phyloP scores from a whole-genome alignment of 2,113 vertebrate species.

The Lamprologus speciosus region DNA sequence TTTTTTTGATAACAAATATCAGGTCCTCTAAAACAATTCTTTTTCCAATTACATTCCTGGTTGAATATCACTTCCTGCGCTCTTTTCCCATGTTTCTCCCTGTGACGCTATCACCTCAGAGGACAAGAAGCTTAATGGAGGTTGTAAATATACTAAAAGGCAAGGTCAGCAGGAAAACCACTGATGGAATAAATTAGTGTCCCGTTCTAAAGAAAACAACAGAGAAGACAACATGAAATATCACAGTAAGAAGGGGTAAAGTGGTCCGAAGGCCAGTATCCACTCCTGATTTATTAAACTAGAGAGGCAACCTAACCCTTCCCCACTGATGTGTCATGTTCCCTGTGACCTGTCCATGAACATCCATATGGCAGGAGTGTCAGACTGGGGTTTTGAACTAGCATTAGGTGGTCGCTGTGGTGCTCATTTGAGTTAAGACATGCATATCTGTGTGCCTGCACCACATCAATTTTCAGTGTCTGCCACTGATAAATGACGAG shows the following conservation, averaged over 20 bases:
- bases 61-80: not conserved
- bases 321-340: slow-evolving; percentile 60
- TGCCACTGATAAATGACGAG: slow-evolving; percentile 44
- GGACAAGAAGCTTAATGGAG: slow-evolving; percentile 35
- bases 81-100: not conserved
- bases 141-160: slow-evolving; percentile 53
- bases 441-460: not conserved
- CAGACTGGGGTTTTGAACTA: slow-evolving; percentile 39
- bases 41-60: not conserved
- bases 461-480: slow-evolving; percentile 19
- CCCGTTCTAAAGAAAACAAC: slow-evolving; percentile 27
- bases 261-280: not conserved
- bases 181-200: slow-evolving; percentile 60
- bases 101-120: slow-evolving; percentile 3
- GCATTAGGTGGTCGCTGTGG: slow-evolving; percentile 15
- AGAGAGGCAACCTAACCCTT: slow-evolving; percentile 52
- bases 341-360: slow-evolving; percentile 47
- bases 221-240: slow-evolving; percentile 37
- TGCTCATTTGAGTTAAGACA: not conserved
- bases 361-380: slow-evolving; percentile 52
- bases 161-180: slow-evolving; percentile 49
- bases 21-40: not conserved
- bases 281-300: slow-evolving; percentile 61
- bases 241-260: slow-evolving; percentile 1
- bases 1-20: not conserved